Base-by-base conservation (phyloP, 2,113 vertebrate species). In the Entelurus aequoreus region DNA sequence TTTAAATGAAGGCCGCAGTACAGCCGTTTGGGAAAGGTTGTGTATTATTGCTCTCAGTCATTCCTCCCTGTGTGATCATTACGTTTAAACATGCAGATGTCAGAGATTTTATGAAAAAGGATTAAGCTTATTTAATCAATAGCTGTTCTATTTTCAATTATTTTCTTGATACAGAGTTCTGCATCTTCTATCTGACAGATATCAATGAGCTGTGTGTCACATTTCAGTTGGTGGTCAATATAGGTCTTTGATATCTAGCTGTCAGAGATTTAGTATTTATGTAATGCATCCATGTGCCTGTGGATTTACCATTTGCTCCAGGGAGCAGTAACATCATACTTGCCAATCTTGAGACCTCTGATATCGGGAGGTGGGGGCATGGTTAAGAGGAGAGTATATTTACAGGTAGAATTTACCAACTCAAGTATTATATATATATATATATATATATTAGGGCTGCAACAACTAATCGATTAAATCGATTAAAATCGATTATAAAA, bases 1-100 rank as follows among this genome's bases (percentile, higher is more conserved):
- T 79, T 82, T 77, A 75, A 81, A 82, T 28, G 10, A 51, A 73
- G 58, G 71, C 74, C 60, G 73, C 72, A 83, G 69, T 72, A 71
- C 80, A 79, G 70, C 21, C 38, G 61, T 66, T 79, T 62, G 63
- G 66, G 68, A 80, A 71, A 72, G 71, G 74, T 80, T 74, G 59
- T 74, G 67, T 44, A 67, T 75, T 64, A 47, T 60, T 66, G 58
- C 62, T 63, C 57, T 72, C 13, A 37, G 13, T 54, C 52, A 40
- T 54, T 37, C 4, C 55, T 72, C 68, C 54, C 73, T 49, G 15
- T 51, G 16, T 49, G 47, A 69, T 68, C 64, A 63, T 80, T 75
- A 59, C 67, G 46, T 51, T 72, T 72, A 71, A 66, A 19, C 58
- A 62, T 19, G 63, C 74, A 82, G 76, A 79, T 84, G 76, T 78